Evolutionary conservation across 2,888 invertebrate species (phyloP).

Genomic region (Tenthredo amoena): DNA sequence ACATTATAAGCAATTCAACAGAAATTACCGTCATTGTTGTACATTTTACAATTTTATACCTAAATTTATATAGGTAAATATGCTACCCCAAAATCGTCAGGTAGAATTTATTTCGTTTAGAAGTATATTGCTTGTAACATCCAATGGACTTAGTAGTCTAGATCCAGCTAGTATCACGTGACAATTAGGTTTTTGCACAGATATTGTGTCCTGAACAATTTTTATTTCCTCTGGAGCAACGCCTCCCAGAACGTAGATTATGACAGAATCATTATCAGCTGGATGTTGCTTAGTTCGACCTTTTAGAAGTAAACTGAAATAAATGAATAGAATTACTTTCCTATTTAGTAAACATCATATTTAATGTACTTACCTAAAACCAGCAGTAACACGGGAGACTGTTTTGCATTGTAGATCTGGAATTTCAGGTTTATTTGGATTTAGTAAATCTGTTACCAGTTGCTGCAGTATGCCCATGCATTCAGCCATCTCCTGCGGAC

Average conservation of each 20-base stretch:
- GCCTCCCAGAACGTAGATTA: slow-evolving; percentile 85
- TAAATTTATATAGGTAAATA: slow-evolving; percentile 39
- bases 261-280: slow-evolving; percentile 82
- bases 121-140: slow-evolving; percentile 71
- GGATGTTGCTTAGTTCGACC: slow-evolving; percentile 81
- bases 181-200: slow-evolving; percentile 56
- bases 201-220: slow-evolving; percentile 76
- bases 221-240: slow-evolving; percentile 84
- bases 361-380: slow-evolving; percentile 81
- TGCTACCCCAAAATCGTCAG: slow-evolving; percentile 40
- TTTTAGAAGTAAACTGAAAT: slow-evolving; percentile 81
- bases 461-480: slow-evolving; percentile 82
- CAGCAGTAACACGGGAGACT: slow-evolving; percentile 82
- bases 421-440: slow-evolving; percentile 81
- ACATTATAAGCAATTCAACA: not conserved
- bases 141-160: slow-evolving; percentile 71
- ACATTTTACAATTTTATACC: slow-evolving; percentile 7
- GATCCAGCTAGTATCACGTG: slow-evolving; percentile 71
- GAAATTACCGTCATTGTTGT: not conserved
- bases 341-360: slow-evolving; percentile 19
- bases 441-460: slow-evolving; percentile 81
- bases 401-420: slow-evolving; percentile 81
- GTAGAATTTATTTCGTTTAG: slow-evolving; percentile 65
- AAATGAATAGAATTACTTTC: not conserved
- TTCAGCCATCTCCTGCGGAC: slow-evolving; percentile 79